These are phyloP conservation scores for Acromyrmex charruanus DNA, from an alignment of 1,140 invertebrate genomes.

Conservation along the genomic window DNA sequence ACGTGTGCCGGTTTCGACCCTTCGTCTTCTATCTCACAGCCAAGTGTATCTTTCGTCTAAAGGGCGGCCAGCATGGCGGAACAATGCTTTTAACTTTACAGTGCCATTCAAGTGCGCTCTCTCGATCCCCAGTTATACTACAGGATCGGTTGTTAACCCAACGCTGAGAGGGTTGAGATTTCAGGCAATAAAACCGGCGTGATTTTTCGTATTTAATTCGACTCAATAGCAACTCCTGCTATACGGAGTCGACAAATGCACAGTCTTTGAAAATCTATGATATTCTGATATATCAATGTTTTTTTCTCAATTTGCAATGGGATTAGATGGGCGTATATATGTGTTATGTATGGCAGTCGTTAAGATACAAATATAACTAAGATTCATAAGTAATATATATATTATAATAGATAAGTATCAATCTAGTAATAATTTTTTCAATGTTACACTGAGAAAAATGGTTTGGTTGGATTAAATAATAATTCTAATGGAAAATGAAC, in stretches of 20 bases:
- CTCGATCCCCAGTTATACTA: slow-evolving; percentile 24
- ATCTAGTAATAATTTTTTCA: not conserved
- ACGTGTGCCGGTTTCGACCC: slow-evolving; percentile 31
- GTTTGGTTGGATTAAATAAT: too few relatives aligned
- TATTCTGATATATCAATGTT: not conserved
- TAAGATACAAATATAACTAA: not conserved
- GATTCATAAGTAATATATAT: not conserved
- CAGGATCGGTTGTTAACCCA: slow-evolving; percentile 36
- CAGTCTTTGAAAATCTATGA: not conserved
- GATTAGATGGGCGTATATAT: not conserved
- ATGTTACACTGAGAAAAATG: too few relatives aligned
- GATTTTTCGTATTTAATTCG: slow-evolving; percentile 21
- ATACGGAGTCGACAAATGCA: not conserved
- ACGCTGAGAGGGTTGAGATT: slow-evolving; percentile 4
- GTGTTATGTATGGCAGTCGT: not conserved
- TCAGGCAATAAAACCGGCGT: slow-evolving; percentile 46
- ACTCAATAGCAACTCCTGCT: not conserved
- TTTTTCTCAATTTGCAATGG: not conserved
- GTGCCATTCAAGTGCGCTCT: slow-evolving; percentile 28
- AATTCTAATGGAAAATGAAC: too few relatives aligned
- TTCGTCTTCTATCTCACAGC: slow-evolving; percentile 12
- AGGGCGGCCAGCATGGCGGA: slow-evolving; percentile 30
- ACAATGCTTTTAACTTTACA: slow-evolving; percentile 67
- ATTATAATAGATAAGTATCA: not conserved
- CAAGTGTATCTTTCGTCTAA: slow-evolving; percentile 59